Conservation (phyloP, 2,113 vertebrate genomes). For the Micromys minutus region DNA sequence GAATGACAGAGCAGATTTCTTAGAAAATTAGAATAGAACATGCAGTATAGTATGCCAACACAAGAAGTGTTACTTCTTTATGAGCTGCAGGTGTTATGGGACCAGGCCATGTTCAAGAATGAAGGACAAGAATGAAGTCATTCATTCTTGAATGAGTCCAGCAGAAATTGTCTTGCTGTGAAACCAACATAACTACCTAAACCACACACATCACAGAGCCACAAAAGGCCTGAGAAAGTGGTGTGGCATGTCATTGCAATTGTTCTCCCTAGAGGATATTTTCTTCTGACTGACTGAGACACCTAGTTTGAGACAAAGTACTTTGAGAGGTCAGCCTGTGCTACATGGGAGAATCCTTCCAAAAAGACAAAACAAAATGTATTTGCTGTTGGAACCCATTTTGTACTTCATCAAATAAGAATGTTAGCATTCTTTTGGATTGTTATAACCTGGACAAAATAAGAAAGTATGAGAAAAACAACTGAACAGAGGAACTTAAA, state of each 20-base stretch:
- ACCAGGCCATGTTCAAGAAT: too few relatives aligned
- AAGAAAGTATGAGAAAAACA: background rate
- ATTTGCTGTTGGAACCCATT: background rate
- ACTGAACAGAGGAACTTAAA: background rate
- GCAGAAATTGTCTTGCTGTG: background rate
- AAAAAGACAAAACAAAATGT: background rate
- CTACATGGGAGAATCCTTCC: background rate
- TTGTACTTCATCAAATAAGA: background rate
- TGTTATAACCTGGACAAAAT: background rate
- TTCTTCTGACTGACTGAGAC: background rate
- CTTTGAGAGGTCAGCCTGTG: background rate
- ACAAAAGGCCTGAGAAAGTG: background rate
- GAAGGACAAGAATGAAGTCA: too few relatives aligned
- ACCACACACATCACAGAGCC: too few relatives aligned
- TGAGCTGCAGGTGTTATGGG: background rate
- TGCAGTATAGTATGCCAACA: background rate
- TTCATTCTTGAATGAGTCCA: too few relatives aligned
- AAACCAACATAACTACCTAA: background rate
- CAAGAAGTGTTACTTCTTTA: background rate
- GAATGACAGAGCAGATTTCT: background rate
- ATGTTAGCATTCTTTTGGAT: background rate
- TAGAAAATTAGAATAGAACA: background rate
- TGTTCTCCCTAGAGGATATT: background rate
- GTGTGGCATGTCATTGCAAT: background rate
- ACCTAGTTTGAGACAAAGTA: background rate